Evolutionary conservation across 2,888 invertebrate species (phyloP), one percentile per base, ranked within the genome.

Genomic region (Danaus chrysippus): DNA sequence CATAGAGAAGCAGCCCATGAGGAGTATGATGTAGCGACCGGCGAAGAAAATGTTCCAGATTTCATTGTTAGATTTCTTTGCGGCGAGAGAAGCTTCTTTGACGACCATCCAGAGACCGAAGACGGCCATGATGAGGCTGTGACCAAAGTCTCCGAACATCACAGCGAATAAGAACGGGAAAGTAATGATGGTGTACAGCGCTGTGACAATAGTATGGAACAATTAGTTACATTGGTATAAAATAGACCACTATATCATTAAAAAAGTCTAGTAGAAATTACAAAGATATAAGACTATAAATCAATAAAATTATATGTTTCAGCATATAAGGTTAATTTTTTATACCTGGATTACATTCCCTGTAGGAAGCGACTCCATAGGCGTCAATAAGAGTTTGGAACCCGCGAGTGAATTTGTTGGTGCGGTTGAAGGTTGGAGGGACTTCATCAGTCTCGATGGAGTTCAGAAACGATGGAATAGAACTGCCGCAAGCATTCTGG

Each of bases 21-120:
- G 92, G 49, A 99, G 93, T 57, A 99, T 97, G 66, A 99, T 97
- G 88, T 99, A 99, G 54, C 99, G 96, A 59, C 99, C 99, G 66
- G 97, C 97, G 86, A 99, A 99, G 92, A 99, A 98, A 58, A 98
- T 99, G 84, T 96, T 97, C 96, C 98, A 98, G 73, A 99, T 99
- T 94, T 98, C 96, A 79, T 93, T 95, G 75, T 86, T 93, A 10
- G 93, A 92, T 72, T 95, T 95, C 76, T 94, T 93, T 6, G 92
- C 92, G n/a, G 91, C 81, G 59, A 98, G 89, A 59, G 94, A 92
- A 65, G 95, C 95, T 82, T 99, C 98, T 67, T 92, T 93, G 49
- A 94, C 68, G 17, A 97, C 94, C 95, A 99, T 94, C 93, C 93
- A 97, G 0, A 91, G 85, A 0, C 94, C 97, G 79, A 97, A 96